Evolutionary conservation across 2,113 vertebrate genomes (phyloP).

Genomic region (Atrichornis clamosus): DNA sequence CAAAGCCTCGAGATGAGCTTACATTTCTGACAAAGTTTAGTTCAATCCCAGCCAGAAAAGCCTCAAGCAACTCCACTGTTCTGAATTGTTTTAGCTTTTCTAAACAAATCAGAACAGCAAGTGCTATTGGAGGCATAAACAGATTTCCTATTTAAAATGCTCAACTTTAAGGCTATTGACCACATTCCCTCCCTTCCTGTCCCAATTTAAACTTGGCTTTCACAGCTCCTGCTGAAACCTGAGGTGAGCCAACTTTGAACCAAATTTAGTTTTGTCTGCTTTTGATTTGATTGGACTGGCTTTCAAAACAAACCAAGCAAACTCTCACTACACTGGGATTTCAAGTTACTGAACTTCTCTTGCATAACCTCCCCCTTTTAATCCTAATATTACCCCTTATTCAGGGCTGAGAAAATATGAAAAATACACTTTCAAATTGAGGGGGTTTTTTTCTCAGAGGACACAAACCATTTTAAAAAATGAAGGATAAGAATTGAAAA

Average conservation of each 20-base stretch:
- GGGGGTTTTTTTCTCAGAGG: background rate
- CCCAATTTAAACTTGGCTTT: slow-evolving; percentile 68
- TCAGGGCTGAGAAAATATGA: background rate
- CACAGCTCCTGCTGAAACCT: slow-evolving; percentile 45
- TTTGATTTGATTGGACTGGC: slow-evolving; percentile 60
- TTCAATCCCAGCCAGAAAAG: slow-evolving; percentile 28
- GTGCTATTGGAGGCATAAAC: slow-evolving; percentile 60
- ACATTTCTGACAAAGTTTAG: slow-evolving; percentile 24
- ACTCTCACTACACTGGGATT: background rate
- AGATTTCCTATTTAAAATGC: slow-evolving; percentile 67
- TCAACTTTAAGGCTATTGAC: slow-evolving; percentile 65
- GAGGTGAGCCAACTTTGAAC: slow-evolving; percentile 60
- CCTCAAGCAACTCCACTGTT: slow-evolving; percentile 34
- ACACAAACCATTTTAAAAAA: background rate
- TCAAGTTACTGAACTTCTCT: background rate
- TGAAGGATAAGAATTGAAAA: background rate
- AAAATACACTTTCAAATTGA: background rate
- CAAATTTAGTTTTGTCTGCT: slow-evolving; percentile 63
- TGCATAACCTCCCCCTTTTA: background rate
- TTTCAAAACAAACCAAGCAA: slow-evolving; percentile 50
- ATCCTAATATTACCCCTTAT: background rate
- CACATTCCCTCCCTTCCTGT: slow-evolving; percentile 68
- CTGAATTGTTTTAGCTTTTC: slow-evolving; percentile 60
- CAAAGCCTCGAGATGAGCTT: slow-evolving; percentile 30
- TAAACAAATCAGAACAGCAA: slow-evolving; percentile 65